Percentiles rank a stretch among this genome's conserved stretches.
Evolutionary conservation across 1,140 invertebrate species (phyloP).

Genomic region (Leptopilina boulardi): DNA sequence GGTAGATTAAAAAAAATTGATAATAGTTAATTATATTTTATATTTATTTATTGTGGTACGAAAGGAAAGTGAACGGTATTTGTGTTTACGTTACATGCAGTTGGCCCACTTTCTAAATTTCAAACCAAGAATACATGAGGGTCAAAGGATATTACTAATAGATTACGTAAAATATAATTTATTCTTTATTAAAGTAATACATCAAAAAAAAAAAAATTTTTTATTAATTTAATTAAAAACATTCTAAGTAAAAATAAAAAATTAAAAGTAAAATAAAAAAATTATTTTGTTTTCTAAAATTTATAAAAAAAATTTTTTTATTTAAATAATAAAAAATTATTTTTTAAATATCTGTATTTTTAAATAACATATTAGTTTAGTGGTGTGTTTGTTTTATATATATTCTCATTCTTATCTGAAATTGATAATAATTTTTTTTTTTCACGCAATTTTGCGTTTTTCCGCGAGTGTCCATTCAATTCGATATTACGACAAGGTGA

Average conservation of each 20-base stretch:
- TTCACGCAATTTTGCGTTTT: conserved; percentile 20
- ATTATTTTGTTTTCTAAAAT: no score
- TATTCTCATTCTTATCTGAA: not conserved
- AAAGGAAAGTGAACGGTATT: conserved; percentile 5
- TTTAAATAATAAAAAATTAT: no score
- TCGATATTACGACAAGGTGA: conserved; percentile 23
- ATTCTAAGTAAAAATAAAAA: no score
- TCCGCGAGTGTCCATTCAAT: not conserved
- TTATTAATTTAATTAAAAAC: no score
- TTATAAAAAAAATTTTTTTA: no score
- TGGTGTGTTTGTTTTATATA: not conserved
- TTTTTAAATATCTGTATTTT: no score
- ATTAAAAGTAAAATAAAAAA: no score
- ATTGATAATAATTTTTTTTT: conserved; percentile 16
- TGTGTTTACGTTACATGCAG: conserved; percentile 17
- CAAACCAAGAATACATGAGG: conserved; percentile 7
- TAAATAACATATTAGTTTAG: not conserved
- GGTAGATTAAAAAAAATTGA: not conserved
- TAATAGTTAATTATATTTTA: not conserved
- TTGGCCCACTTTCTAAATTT: conserved; percentile 17
- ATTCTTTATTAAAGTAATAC: not conserved
- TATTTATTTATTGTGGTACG: not conserved
- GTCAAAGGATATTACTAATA: not conserved
- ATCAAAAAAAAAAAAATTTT: no score
- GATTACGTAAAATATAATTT: not conserved